Conservation (phyloP, 2,113 vertebrate genomes). For the Tyto alba region DNA sequence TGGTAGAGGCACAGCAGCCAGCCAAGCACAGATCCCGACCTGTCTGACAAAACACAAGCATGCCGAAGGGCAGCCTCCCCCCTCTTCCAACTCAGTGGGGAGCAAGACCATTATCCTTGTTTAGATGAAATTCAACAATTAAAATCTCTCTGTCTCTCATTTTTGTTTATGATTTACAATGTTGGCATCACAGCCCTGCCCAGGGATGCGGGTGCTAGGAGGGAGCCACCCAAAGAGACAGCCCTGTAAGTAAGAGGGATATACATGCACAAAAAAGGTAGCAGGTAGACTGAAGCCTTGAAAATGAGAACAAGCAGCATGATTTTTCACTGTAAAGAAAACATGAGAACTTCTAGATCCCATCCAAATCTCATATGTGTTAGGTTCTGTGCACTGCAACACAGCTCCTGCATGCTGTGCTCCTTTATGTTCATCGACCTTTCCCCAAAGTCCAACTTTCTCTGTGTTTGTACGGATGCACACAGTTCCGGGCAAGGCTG, state of each 20-base stretch:
- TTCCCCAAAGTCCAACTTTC: neutral
- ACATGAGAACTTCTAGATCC: neutral
- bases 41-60: neutral
- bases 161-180: neutral
- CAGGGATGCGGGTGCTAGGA: neutral
- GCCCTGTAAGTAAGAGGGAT: too few relatives aligned
- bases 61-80: neutral
- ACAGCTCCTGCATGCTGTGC: fast-evolving
- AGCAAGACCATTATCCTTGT: neutral
- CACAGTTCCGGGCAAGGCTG: neutral
- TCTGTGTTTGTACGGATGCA: neutral
- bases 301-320: neutral
- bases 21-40: neutral
- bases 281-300: neutral
- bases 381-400: neutral
- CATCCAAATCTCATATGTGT: neutral
- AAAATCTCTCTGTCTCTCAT: neutral
- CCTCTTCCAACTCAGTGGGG: neutral
- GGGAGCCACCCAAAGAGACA: neutral
- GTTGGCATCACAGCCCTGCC: neutral
- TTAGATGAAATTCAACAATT: neutral
- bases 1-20: neutral
- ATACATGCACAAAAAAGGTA: fast-evolving
- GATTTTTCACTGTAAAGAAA: neutral
- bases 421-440: neutral